Evolutionary conservation across 2,888 invertebrate species (phyloP).

Genomic region (Drosophila siamana): DNA sequence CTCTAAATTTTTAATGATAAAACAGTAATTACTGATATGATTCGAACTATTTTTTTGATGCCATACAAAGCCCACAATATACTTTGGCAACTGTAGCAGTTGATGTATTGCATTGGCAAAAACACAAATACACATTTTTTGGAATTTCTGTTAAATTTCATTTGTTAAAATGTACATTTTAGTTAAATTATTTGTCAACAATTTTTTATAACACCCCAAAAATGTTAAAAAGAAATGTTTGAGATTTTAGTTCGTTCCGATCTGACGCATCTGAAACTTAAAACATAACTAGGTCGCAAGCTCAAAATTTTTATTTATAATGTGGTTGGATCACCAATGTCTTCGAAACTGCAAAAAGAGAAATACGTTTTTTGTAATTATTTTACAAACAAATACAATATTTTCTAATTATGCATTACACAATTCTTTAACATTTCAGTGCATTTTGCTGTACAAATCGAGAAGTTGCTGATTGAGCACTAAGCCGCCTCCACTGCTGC

Average conservation of each 20-base stretch:
- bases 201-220: neutral
- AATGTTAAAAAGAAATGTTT: neutral
- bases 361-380: conserved; percentile 70
- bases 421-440: conserved; percentile 30
- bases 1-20: conserved; percentile 29
- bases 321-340: conserved; percentile 69
- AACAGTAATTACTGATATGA: conserved; percentile 48
- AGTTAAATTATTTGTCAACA: neutral
- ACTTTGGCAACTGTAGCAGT: conserved; percentile 43
- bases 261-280: conserved; percentile 10
- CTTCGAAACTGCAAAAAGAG: conserved; percentile 62
- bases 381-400: conserved; percentile 77
- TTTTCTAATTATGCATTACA: conserved; percentile 66
- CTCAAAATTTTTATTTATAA: conserved; percentile 68
- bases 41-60: conserved; percentile 51
- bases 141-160: conserved; percentile 1
- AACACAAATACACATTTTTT: conserved; percentile 4
- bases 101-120: conserved; percentile 33
- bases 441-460: conserved; percentile 80
- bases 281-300: conserved; percentile 58
- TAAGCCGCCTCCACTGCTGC: conserved; percentile 8
- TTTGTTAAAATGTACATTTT: conserved; percentile 8
- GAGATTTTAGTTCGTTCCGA: conserved; percentile 6
- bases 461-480: conserved; percentile 71
- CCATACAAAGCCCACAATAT: conserved; percentile 53